A percentile compares a stretch with the other conserved stretches of the same genome.
phyloP scores from a whole-genome alignment of 1,140 invertebrate species.

The Drosophila kepulauana region DNA sequence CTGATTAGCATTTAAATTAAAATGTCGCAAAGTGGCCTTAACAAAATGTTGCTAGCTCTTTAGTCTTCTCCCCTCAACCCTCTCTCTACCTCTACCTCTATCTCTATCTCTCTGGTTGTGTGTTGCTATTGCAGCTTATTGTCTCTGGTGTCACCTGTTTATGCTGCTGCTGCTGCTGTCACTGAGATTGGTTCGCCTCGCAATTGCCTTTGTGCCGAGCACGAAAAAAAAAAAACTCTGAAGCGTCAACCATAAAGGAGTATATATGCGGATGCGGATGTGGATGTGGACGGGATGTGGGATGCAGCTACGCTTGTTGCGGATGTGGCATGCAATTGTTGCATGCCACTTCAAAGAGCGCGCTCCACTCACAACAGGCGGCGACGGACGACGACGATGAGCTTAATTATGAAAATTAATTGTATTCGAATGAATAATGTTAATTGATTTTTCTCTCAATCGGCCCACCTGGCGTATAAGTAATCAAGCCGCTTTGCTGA shows the following conservation, averaged over 20 bases:
- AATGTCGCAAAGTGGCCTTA: constrained; percentile 82
- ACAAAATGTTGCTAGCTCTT: constrained; percentile 70
- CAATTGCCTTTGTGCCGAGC: constrained; percentile 59
- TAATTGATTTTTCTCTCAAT: constrained; percentile 65
- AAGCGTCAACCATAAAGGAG: constrained; percentile 18
- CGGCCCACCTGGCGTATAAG: constrained; percentile 23
- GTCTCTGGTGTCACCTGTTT: constrained; percentile 71
- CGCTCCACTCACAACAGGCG: neutral
- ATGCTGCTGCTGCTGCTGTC: constrained; percentile 40
- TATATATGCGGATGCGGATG: constrained; percentile 19
- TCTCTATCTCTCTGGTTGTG: constrained; percentile 6
- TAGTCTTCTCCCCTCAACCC: neutral
- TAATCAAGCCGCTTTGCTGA: constrained; percentile 29
- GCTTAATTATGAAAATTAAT: constrained; percentile 76
- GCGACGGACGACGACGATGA: neutral
- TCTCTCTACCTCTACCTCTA: neutral
- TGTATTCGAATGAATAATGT: constrained; percentile 70
- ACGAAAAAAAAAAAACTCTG: constrained; percentile 10
- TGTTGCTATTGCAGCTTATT: constrained; percentile 61
- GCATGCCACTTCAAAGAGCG: constrained; percentile 45
- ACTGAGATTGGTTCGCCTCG: constrained; percentile 64
- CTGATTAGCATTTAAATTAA: constrained; percentile 83
- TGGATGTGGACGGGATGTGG: neutral
- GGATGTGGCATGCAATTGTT: constrained; percentile 14
- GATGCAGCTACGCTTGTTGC: constrained; percentile 16